Percentiles rank a stretch among this genome's conserved stretches.
phyloP scores from a whole-genome alignment of 1,140 invertebrate genomes.

The Zaprionus kolodkinae region DNA sequence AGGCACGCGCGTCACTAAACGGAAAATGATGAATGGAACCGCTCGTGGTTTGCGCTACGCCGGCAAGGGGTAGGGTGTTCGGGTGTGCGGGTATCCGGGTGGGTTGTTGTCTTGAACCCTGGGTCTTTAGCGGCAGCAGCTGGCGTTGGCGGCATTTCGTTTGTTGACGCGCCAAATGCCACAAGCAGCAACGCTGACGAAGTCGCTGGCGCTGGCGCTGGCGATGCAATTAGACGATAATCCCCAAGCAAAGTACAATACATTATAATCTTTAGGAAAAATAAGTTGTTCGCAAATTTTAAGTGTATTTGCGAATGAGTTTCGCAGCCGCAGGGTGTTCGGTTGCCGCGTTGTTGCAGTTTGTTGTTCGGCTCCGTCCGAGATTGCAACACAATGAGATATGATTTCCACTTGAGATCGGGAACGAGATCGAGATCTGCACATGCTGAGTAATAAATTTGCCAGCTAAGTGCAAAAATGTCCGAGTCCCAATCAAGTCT shows the following conservation, averaged over 20 bases:
- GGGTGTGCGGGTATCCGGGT: conserved; percentile 18
- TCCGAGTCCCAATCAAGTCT: too few relatives aligned
- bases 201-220: conserved; percentile 28
- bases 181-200: conserved; percentile 51
- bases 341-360: conserved; percentile 42
- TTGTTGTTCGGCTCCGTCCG: conserved; percentile 27
- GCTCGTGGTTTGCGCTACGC: conserved; percentile 56
- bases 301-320: conserved; percentile 47
- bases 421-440: conserved; percentile 30
- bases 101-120: conserved; percentile 35
- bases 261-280: conserved; percentile 53
- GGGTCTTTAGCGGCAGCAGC: conserved; percentile 33
- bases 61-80: conserved; percentile 3
- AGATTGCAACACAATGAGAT: conserved; percentile 63
- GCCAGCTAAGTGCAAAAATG: not conserved
- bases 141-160: conserved; percentile 75
- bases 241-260: conserved; percentile 54
- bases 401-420: conserved; percentile 40
- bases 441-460: conserved; percentile 8
- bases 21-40: conserved; percentile 77
- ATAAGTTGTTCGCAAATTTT: conserved; percentile 55
- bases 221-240: conserved; percentile 80
- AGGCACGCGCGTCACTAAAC: conserved; percentile 80
- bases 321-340: conserved; percentile 38
- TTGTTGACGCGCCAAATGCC: conserved; percentile 80